Evolutionary conservation across 2,888 invertebrate species (phyloP).

Genomic region (Pachymerium ferrugineum): DNA sequence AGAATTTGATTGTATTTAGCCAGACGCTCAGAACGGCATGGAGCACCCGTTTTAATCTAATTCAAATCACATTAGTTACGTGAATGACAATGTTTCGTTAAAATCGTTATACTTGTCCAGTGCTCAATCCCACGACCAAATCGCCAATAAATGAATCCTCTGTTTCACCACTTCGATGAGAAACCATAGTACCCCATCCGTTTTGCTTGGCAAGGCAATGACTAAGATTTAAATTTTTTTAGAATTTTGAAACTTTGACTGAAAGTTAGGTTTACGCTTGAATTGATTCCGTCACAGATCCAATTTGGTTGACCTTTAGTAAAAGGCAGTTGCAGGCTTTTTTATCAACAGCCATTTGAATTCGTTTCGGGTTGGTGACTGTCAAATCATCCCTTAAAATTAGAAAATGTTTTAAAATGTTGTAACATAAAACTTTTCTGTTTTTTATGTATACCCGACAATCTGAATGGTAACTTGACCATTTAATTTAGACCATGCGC

Average conservation of each 20-base stretch:
- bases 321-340: constrained; percentile 96
- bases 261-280: constrained; percentile 67
- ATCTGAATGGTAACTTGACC: constrained; percentile 66
- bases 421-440: too few species aligned
- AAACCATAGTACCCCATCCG: constrained; percentile 98
- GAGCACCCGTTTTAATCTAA: constrained; percentile 95
- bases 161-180: constrained; percentile 95
- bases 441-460: constrained; percentile 51
- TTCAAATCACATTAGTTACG: not conserved
- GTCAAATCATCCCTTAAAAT: constrained; percentile 96
- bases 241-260: too few species aligned
- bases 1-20: constrained; percentile 99
- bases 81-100: not conserved
- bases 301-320: constrained; percentile 98
- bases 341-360: constrained; percentile 88
- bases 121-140: constrained; percentile 95
- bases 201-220: constrained; percentile 52
- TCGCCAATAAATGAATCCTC: constrained; percentile 99
- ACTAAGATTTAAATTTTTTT: too few species aligned
- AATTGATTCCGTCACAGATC: constrained; percentile 95
- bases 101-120: constrained; percentile 81
- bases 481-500: constrained; percentile 79
- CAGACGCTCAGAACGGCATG: constrained; percentile 95
- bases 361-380: constrained; percentile 89
- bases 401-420: too few species aligned